Evolutionary conservation across 2,113 vertebrate species (phyloP), one percentile per base, ranked within the genome.

Genomic region (Protobothrops mucrosquamatus): DNA sequence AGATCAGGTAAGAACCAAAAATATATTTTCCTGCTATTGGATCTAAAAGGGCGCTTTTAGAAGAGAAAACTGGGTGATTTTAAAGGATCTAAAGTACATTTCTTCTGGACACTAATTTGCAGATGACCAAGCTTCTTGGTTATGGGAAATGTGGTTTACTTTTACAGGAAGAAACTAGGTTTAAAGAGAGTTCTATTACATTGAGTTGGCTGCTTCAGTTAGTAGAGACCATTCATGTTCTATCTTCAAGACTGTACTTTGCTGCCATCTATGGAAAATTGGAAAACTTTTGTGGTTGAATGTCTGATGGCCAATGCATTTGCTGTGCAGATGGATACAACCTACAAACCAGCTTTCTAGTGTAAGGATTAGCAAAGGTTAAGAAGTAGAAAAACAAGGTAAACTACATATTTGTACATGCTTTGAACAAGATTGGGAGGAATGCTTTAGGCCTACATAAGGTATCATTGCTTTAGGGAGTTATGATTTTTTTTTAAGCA

Each of bases 211-310:
- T 0, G 4, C 0, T 0, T 1, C 51, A 94, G 91, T 57, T 88
- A n/a, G 39, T 23, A 1, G 2, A 5, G 7, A 2, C 20, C 48
- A 90, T 18, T 0, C n/a, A 1, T 2, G 6, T 20, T 4, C 18
- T 81, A 46, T 26, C 81, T 52, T 6, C 46, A 97, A 95, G 87
- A 4, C 91, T 95, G 93, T 92, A 23, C 91, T 95, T 95, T 97
- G 95, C 97, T 96, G 96, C 96, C 96, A 96, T 94, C 96, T 97
- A 69, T 90, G 43, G 89, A 51, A 12, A 51, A 29, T 22, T 48
- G 11, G 89, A 51, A 89, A 89, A 61, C 22, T 9, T 46, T 59
- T 59, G 56, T 43, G 24, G 12, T 24, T 4, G 2, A 34, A n/a
- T 74, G 59, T 34, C 46, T 51, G 26, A n/a, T 12, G 8, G 10